Evolutionary conservation across 2,113 vertebrate genomes (phyloP), one percentile per base, ranked within the genome.

Genomic region (Gulo gulo): DNA sequence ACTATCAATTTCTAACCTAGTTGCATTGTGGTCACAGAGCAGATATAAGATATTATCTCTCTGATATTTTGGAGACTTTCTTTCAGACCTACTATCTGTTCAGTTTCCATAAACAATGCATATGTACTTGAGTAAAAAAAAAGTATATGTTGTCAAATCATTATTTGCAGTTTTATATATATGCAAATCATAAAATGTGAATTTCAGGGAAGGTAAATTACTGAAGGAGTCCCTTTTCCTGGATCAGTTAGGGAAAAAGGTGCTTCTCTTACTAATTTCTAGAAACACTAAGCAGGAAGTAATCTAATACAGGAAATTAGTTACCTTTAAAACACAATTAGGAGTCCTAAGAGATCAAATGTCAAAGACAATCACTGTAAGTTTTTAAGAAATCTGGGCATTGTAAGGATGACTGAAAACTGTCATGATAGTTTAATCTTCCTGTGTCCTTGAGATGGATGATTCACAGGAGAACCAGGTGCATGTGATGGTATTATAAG

Each of bases 201-300:
- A 61, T 65, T 94, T 94, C 20, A 39, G 14, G 23, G 7, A 86
- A 88, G 23, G 78, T 34, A 92, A 59, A 92, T 71, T 89, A 73
- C 20, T 82, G 7, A 79, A 86, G 6, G 11, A 78, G 4, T 74
- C 1, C 2, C 20, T 80, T 24, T 24, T 94, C 29, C 9, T 92
- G 21, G 18, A 69, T 67, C 29, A 93, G 21, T 39, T 80, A 88
- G 45, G 36, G 50, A 65, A 81, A 45, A 85, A 26, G 6, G 8
- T 71, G 1, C 8, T 31, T 10, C 29, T 97, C 21, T 74, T 90
- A 20, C 6, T 78, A 69, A 24, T 73, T 74, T 26, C 65, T 67
- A 91, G 82, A 31, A 63, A 85, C 91, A 95, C 67, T 34, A 95
- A 83, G 20, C 31, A 92, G 83, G n/a, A 81, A 91, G 5, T 74